phyloP scores from a whole-genome alignment of 2,113 vertebrate species.

The Pseudorectes ferrugineus region DNA sequence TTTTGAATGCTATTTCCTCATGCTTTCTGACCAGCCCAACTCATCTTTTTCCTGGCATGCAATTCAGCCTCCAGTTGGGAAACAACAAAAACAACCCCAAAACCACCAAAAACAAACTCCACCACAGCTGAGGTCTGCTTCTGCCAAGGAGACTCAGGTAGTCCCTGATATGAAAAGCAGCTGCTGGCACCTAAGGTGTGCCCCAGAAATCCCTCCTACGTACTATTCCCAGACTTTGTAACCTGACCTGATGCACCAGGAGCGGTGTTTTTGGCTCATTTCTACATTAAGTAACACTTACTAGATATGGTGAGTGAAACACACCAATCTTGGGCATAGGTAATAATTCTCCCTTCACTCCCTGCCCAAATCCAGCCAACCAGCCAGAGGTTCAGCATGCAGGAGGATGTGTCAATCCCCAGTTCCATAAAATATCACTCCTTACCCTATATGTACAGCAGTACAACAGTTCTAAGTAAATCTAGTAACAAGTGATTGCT shows the following conservation, averaged over 20 bases:
- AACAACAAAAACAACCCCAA: not conserved
- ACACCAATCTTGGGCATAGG: not conserved
- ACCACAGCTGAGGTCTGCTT: not conserved
- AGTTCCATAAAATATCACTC: not conserved
- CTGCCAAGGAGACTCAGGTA: not conserved
- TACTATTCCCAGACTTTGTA: not conserved
- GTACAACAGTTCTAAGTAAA: not conserved
- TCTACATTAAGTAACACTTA: not conserved
- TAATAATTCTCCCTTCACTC: not conserved
- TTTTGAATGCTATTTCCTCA: not conserved
- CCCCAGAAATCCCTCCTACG: not conserved
- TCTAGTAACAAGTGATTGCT: not conserved
- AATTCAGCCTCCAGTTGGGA: not conserved
- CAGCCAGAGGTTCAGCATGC: not conserved
- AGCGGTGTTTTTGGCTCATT: rapidly evolving
- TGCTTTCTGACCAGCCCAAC: not conserved
- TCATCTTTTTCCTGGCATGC: not conserved
- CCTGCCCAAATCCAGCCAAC: not conserved
- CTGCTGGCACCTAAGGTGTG: not conserved
- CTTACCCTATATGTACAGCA: not conserved
- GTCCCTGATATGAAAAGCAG: not conserved
- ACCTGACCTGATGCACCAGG: not conserved
- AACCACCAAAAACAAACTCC: not conserved
- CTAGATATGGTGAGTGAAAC: not conserved
- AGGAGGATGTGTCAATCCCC: rapidly evolving